phyloP scores from a whole-genome alignment of 2,888 invertebrate species.

The Homarus gammarus region DNA sequence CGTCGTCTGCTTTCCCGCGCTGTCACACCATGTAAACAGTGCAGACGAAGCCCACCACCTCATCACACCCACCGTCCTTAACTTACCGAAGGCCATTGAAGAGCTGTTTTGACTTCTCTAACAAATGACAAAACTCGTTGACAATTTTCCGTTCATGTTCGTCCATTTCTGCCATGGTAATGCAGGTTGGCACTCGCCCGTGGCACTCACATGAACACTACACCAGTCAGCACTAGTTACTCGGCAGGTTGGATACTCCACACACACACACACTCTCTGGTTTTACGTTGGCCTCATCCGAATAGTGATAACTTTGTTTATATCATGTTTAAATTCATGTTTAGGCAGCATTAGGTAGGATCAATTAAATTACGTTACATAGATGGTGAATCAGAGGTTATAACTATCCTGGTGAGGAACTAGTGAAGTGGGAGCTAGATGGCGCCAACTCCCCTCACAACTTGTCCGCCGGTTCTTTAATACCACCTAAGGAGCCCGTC shows the following conservation, averaged over 20 bases:
- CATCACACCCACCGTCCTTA: background rate
- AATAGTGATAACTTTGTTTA: too few relatives aligned
- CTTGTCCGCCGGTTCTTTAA: background rate
- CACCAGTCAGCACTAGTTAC: background rate
- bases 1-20: conserved; percentile 60
- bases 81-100: conserved; percentile 93
- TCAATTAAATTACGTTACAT: background rate
- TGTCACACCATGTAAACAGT: conserved; percentile 56
- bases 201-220: background rate
- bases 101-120: conserved; percentile 97
- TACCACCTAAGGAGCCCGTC: background rate
- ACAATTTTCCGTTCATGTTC: conserved; percentile 95
- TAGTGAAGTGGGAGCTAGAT: background rate
- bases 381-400: background rate
- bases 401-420: background rate
- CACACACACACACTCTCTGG: background rate
- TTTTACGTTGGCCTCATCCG: too few relatives aligned
- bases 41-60: conserved; percentile 42
- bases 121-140: conserved; percentile 95
- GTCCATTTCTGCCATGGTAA: conserved; percentile 82
- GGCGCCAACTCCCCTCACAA: background rate
- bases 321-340: too few relatives aligned
- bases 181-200: background rate
- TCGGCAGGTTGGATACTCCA: background rate
- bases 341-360: background rate